Conservation (phyloP, 2,797 vertebrate genomes). For the Kryptopterus vitreolus region DNA sequence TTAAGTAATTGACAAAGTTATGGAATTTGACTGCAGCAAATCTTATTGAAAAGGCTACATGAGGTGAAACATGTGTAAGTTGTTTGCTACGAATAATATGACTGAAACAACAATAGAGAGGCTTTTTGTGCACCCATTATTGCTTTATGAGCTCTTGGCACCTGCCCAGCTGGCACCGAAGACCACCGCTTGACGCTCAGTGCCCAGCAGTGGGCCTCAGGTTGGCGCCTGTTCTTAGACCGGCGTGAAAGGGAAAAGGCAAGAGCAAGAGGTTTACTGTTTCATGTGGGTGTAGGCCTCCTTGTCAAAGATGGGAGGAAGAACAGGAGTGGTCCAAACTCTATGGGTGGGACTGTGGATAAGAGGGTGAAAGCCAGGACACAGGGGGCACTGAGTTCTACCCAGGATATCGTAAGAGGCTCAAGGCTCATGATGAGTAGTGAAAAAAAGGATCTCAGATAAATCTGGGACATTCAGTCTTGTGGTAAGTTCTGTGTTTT, state of each 20-base stretch:
- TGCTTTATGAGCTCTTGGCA: slow-evolving; percentile 63
- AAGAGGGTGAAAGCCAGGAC: slow-evolving; percentile 44
- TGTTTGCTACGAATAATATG: slow-evolving; percentile 4
- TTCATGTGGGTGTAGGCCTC: slow-evolving; percentile 45
- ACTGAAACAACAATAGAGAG: slow-evolving; percentile 40
- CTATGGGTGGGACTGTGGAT: slow-evolving; percentile 39
- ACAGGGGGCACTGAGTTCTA: slow-evolving; percentile 28
- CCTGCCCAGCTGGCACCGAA: slow-evolving; percentile 62
- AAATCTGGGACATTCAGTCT: slow-evolving; percentile 15
- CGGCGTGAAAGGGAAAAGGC: slow-evolving; percentile 52
- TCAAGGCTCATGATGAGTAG: slow-evolving; percentile 8
- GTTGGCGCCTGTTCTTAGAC: slow-evolving; percentile 35
- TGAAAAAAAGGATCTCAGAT: slow-evolving; percentile 5
- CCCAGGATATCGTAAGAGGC: slow-evolving; percentile 49
- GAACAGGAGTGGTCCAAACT: slow-evolving; percentile 52
- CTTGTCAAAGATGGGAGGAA: slow-evolving; percentile 56
- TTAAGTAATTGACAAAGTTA: neutral
- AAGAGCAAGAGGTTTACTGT: slow-evolving; percentile 52
- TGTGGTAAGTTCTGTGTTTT: slow-evolving; percentile 46
- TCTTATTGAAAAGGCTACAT: neutral
- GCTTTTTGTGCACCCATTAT: slow-evolving; percentile 21
- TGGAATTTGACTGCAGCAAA: neutral
- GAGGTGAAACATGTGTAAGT: neutral
- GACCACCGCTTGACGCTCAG: slow-evolving; percentile 6
- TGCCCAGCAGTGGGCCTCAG: slow-evolving; percentile 43